Percentiles rank a stretch among this genome's conserved stretches.
phyloP scores from a whole-genome alignment of 2,113 vertebrate genomes.

The Scophthalmus maximus region DNA sequence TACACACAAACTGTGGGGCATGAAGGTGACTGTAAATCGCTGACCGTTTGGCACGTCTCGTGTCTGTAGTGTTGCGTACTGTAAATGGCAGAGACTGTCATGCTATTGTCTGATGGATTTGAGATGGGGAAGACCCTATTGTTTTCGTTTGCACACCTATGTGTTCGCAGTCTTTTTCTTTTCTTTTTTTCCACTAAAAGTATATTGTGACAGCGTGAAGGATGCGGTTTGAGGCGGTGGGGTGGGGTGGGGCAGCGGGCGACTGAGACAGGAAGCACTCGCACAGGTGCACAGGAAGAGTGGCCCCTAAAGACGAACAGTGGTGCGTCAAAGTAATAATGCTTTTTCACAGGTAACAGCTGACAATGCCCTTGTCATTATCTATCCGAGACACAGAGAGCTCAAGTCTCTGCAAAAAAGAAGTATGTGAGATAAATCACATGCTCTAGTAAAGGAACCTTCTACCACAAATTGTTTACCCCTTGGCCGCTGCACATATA shows the following conservation, averaged over 20 bases:
- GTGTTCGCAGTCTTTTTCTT: constrained; percentile 23
- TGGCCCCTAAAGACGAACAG: constrained; percentile 76
- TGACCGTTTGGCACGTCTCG: constrained; percentile 58
- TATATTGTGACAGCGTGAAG: constrained; percentile 71
- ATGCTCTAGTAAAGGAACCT: background rate
- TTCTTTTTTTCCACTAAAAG: constrained; percentile 36
- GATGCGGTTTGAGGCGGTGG: constrained; percentile 78
- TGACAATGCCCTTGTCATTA: background rate
- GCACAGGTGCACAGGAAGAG: constrained; percentile 87
- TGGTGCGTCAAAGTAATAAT: constrained; percentile 47
- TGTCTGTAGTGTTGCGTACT: constrained; percentile 56
- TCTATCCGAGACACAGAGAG: background rate
- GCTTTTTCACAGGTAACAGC: no score
- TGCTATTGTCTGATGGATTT: no score
- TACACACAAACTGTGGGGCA: background rate
- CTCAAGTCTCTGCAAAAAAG: no score
- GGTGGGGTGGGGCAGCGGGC: constrained; percentile 69
- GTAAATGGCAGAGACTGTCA: constrained; percentile 76
- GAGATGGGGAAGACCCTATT: constrained; percentile 67
- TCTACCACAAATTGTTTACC: background rate
- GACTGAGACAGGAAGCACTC: constrained; percentile 82
- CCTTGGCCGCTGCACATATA: constrained; percentile 10
- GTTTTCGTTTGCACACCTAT: constrained; percentile 49
- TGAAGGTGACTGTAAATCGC: constrained; percentile 40
- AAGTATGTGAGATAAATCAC: background rate